Conservation (phyloP, 2,888 invertebrate genomes). For the Andrena flavipes region DNA sequence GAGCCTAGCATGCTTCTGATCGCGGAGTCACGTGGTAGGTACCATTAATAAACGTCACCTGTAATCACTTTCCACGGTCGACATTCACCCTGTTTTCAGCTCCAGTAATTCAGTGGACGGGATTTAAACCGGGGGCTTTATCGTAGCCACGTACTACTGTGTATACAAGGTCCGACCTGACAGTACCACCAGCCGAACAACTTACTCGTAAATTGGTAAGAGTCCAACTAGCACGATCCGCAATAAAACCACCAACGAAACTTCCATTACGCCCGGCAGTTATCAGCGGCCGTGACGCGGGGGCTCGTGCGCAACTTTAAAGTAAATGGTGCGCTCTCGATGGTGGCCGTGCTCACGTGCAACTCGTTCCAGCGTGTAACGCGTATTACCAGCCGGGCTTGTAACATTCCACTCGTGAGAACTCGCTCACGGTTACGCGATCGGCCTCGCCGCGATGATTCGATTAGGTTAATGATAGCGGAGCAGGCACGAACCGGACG, state of each 20-base stretch:
- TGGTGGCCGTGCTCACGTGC: constrained; percentile 10
- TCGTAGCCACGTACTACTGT: constrained; percentile 10
- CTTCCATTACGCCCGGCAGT: constrained; percentile 25
- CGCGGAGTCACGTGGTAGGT: too few relatives aligned
- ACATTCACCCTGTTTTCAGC: constrained; percentile 6
- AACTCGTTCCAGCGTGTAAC: constrained; percentile 2
- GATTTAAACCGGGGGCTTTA: constrained; percentile 10
- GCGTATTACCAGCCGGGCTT: constrained; percentile 3
- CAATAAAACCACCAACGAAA: constrained; percentile 43
- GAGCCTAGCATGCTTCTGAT: neutral
- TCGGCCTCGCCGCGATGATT: constrained; percentile 44
- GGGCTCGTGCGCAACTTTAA: constrained; percentile 29
- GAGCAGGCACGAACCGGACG: constrained; percentile 25
- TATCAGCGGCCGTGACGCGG: constrained; percentile 20
- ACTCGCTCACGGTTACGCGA: constrained; percentile 53
- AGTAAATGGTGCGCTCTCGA: constrained; percentile 12
- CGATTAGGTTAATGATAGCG: constrained; percentile 61
- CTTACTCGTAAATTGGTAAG: constrained; percentile 37
- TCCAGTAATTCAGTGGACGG: neutral
- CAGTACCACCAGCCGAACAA: constrained; percentile 25
- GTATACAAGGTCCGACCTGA: constrained; percentile 4
- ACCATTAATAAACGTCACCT: constrained; percentile 40
- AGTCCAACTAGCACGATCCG: neutral
- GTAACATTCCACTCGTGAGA: constrained; percentile 63
- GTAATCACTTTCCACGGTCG: constrained; percentile 25